Conservation (phyloP, 1,140 invertebrate species). For the Gonioctena quinquepunctata region DNA sequence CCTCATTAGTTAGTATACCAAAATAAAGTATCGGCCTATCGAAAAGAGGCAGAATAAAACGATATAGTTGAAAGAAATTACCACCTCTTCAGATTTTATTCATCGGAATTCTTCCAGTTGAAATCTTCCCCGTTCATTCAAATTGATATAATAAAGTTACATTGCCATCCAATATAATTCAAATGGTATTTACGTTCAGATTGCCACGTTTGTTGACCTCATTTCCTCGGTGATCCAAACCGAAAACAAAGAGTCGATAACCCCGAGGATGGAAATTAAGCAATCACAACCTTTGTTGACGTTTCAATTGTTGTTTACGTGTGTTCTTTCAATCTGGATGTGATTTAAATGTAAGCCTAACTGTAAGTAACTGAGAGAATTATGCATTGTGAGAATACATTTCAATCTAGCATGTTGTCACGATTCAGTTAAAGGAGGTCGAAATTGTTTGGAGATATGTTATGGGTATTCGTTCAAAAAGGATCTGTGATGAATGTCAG, state of each 20-base stretch:
- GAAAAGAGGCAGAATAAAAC: not conserved
- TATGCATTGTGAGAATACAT: not conserved
- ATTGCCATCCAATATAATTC: too few species aligned
- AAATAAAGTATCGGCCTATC: conserved; percentile 13
- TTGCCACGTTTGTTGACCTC: not conserved
- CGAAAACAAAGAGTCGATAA: not conserved
- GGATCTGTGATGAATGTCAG: not conserved
- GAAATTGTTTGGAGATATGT: too few species aligned
- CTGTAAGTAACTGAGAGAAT: not conserved
- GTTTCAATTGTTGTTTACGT: not conserved
- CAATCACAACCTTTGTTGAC: too few species aligned
- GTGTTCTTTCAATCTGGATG: not conserved
- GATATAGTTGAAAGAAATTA: conserved; percentile 19
- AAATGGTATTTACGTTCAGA: not conserved
- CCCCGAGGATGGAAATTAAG: too few species aligned
- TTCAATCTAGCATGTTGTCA: too few species aligned
- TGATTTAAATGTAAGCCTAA: not conserved
- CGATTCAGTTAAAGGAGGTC: too few species aligned
- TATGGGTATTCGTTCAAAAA: too few species aligned
- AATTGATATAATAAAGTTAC: not conserved
- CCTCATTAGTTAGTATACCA: not conserved
- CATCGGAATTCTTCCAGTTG: not conserved
- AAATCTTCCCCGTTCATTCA: not conserved
- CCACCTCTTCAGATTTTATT: not conserved
- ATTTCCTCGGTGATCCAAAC: not conserved